Percentiles rank a stretch among this genome's conserved stretches.
These are phyloP conservation scores for Scaptomyza tumidula DNA, from an alignment of 2,888 invertebrate genomes.

Conservation along the genomic window DNA sequence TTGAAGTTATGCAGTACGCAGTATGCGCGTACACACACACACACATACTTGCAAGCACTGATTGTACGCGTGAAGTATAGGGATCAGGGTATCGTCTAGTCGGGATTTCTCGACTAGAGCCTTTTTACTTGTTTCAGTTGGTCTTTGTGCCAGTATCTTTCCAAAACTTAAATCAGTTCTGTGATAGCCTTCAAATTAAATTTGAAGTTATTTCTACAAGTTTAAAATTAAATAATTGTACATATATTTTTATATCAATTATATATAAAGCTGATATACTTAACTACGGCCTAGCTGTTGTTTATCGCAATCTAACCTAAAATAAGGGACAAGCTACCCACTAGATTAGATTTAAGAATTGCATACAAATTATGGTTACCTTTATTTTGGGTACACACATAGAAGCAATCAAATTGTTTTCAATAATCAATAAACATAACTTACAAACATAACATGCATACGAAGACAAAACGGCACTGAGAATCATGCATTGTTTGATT, in stretches of 20 bases:
- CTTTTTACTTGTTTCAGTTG: too few species aligned
- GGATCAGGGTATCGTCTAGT: too few species aligned
- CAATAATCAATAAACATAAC: slow-evolving; percentile 23
- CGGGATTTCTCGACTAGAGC: too few species aligned
- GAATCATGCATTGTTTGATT: slow-evolving; percentile 38
- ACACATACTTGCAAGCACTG: too few species aligned
- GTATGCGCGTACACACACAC: too few species aligned
- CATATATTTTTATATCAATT: slow-evolving; percentile 62
- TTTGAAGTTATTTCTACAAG: slow-evolving; percentile 50
- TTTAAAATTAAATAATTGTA: slow-evolving; percentile 64
- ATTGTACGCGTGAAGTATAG: too few species aligned
- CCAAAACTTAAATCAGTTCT: not conserved
- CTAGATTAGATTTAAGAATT: slow-evolving; percentile 33
- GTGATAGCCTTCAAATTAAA: slow-evolving; percentile 29
- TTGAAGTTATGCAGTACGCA: too few species aligned
- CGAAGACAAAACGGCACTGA: slow-evolving; percentile 37
- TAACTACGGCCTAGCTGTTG: slow-evolving; percentile 72
- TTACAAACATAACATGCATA: slow-evolving; percentile 16
- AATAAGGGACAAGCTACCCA: slow-evolving; percentile 40
- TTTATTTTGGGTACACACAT: slow-evolving; percentile 26
- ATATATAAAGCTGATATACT: slow-evolving; percentile 51
- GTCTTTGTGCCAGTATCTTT: not conserved
- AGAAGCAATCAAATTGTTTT: slow-evolving; percentile 41
- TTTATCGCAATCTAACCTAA: slow-evolving; percentile 44
- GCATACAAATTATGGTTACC: slow-evolving; percentile 67